These are phyloP conservation scores for Euwallacea fornicatus DNA, from an alignment of 1,140 invertebrate genomes.

Conservation along the genomic window DNA sequence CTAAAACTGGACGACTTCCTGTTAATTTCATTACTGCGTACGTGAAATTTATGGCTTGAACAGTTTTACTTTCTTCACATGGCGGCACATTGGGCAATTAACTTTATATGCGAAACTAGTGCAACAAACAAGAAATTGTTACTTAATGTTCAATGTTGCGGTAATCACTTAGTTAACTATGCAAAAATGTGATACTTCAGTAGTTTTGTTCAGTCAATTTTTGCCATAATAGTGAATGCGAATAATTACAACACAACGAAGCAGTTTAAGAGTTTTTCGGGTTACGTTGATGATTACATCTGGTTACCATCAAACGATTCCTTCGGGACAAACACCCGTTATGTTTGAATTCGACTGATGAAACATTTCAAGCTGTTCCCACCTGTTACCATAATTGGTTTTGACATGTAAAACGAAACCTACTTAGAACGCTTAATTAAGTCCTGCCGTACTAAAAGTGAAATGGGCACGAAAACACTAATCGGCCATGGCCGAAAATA, in stretches of 20 bases:
- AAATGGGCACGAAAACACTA: neutral
- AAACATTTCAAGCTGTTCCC: neutral
- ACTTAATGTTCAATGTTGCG: no score
- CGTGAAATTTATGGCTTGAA: slow-evolving; percentile 1
- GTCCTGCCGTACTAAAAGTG: neutral
- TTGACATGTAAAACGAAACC: neutral
- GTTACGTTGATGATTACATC: no score
- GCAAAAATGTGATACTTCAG: no score
- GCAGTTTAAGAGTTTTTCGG: no score
- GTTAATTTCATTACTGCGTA: neutral
- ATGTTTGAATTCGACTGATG: neutral
- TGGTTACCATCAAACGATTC: no score
- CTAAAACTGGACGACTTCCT: neutral
- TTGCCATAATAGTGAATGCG: no score
- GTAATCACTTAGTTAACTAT: no score
- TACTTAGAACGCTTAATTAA: neutral
- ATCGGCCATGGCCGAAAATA: neutral
- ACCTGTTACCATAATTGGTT: neutral
- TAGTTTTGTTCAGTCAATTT: no score
- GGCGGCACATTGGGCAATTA: neutral
- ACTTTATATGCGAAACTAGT: no score
- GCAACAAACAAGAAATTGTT: no score
- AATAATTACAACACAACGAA: no score
- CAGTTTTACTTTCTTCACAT: slow-evolving; percentile 5
- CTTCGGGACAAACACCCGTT: neutral